These are phyloP conservation scores for Larimichthys polyactis DNA, from an alignment of 2,113 vertebrate species.

Conservation along the genomic window DNA sequence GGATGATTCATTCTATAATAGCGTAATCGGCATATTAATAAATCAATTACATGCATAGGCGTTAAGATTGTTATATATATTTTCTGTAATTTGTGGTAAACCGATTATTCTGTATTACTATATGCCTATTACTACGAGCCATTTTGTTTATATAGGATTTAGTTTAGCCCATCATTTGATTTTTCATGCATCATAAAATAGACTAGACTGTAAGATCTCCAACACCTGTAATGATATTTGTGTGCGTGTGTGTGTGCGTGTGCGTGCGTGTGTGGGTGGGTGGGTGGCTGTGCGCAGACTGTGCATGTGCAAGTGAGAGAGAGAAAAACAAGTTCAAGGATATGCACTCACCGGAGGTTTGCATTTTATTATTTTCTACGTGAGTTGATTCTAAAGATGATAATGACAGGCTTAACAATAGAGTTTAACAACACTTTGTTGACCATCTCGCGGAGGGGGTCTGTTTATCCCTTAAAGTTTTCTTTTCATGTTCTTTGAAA, in stretches of 20 bases:
- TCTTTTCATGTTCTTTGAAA: slow-evolving; percentile 43
- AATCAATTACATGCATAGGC: slow-evolving; percentile 72
- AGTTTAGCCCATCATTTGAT: slow-evolving; percentile 57
- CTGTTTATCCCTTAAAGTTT: slow-evolving; percentile 28
- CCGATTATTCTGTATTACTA: slow-evolving; percentile 52
- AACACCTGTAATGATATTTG: slow-evolving; percentile 24
- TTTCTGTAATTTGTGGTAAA: slow-evolving; percentile 53
- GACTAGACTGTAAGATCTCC: slow-evolving; percentile 21
- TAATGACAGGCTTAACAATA: slow-evolving; percentile 45
- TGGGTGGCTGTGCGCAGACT: slow-evolving; percentile 1
- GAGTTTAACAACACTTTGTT: slow-evolving; percentile 49
- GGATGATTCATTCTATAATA: slow-evolving; percentile 59
- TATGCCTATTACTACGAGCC: slow-evolving; percentile 44
- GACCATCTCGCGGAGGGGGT: slow-evolving; percentile 13
- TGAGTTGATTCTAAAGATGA: slow-evolving; percentile 44
- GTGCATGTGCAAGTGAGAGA: neutral
- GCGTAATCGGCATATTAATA: slow-evolving; percentile 70
- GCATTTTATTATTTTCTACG: slow-evolving; percentile 49
- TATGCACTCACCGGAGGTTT: slow-evolving; percentile 37
- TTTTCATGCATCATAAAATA: slow-evolving; percentile 64
- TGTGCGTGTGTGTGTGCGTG: slow-evolving; percentile 19
- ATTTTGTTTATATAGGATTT: slow-evolving; percentile 58
- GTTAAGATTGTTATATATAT: slow-evolving; percentile 45
- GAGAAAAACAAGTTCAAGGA: slow-evolving; percentile 47
- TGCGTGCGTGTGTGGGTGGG: neutral